Base-by-base conservation (phyloP, 1,140 invertebrate genomes). In the Lepeophtheirus salmonis region DNA sequence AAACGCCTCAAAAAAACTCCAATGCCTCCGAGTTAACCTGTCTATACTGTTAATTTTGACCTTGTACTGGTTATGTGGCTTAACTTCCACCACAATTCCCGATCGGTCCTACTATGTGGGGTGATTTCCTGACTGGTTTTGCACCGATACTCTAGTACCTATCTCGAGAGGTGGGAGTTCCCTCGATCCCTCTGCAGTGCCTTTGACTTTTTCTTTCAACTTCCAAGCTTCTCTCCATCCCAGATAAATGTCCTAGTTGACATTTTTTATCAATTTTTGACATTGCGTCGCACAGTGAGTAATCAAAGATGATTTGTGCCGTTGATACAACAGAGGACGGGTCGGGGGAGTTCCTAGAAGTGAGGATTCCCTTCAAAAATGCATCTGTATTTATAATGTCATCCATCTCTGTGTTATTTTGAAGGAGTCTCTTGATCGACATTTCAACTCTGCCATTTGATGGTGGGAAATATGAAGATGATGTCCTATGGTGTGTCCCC, bases 391-490 rank as follows among this genome's bases (percentile, higher is more conserved):
- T 22, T 20, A 57, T 18, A 51, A 20, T 14, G 4, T 23, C 23
- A 13, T 2, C 2, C 3, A 20, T 3, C 25, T n/a, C 56, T 10
- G 56, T 57, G 21, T 57, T 57, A n/a, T 26, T 14, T 14, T 3
- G 16, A 1, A 57, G 56, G 23, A 25, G 56, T 2, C 21, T 26
- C 56, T 57, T 57, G 4, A 23, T 22, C 18, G 56, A 14, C 14
- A 57, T 2, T 22, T 57, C 56, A 17, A 23, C 56, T 22, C 56
- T 57, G 2, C 56, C 20, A 14, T 57, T 57, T 3, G 56, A 57
- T 22, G 20, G 56, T 2, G 56, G 18, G 22, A 13, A 25, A 2
- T 50, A 51, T 30, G 56, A 6, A 14, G 56, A 57, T 3, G 56
- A 57, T 13, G 10, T 25, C 16, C 25, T 26, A 17, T 57, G 56